A percentile compares a stretch with the other conserved stretches of the same genome.
Evolutionary conservation across 1,140 invertebrate genomes (phyloP).

Genomic region (Aphis gossypii): DNA sequence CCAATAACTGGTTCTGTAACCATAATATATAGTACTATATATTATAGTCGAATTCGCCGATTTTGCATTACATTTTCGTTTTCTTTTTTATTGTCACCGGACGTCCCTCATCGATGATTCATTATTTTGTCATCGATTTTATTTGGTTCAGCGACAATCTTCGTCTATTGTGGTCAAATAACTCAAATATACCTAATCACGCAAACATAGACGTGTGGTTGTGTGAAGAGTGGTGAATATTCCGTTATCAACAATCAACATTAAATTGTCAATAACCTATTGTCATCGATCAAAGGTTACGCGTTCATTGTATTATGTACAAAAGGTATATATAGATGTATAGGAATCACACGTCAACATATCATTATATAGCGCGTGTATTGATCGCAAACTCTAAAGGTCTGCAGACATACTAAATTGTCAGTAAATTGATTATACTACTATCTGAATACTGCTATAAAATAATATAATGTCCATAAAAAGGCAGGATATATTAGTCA

Average conservation of each 20-base stretch:
- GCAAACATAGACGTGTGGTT: neutral
- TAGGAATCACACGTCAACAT: neutral
- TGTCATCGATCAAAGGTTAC: neutral
- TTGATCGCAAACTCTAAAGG: neutral
- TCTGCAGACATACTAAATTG: neutral
- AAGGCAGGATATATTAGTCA: neutral
- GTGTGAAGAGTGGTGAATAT: neutral
- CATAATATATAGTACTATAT: too few relatives aligned
- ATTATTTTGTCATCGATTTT: neutral
- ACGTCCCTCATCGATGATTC: neutral
- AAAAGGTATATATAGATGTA: neutral
- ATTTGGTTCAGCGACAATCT: neutral
- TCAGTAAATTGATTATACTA: neutral
- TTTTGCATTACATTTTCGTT: neutral
- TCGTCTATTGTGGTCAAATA: neutral
- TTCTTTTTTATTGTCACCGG: neutral
- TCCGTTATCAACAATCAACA: conserved; percentile 4
- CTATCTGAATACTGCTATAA: neutral
- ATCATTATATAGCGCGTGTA: neutral
- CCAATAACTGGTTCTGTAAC: neutral
- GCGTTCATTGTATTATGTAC: conserved; percentile 4
- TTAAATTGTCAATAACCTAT: neutral
- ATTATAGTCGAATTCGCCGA: neutral
- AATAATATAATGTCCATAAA: neutral
- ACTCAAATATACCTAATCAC: neutral